Evolutionary conservation across 2,797 vertebrate genomes (phyloP).

Genomic region (Ibycter americanus): DNA sequence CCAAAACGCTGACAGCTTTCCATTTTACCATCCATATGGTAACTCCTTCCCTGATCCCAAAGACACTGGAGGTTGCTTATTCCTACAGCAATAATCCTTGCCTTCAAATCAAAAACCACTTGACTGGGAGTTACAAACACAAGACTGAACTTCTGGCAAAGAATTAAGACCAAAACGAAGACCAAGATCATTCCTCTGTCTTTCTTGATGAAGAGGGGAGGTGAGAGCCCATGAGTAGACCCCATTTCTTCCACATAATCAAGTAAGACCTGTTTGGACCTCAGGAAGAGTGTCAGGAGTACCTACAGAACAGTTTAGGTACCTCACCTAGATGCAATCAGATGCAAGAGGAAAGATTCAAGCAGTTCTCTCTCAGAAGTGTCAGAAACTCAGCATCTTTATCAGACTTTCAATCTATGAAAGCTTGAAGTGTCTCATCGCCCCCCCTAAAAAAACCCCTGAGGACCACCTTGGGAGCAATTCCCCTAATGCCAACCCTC

Average conservation of each 20-base stretch:
- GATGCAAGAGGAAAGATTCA: not conserved
- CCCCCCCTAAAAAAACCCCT: not conserved
- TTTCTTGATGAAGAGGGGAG: not conserved
- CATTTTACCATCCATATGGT: not conserved
- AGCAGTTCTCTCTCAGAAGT: not conserved
- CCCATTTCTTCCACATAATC: not conserved
- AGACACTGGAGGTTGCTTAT: not conserved
- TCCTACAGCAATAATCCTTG: not conserved
- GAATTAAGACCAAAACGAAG: not conserved
- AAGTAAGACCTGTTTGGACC: not conserved
- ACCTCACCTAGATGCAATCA: not conserved
- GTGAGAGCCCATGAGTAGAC: not conserved
- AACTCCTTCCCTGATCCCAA: not conserved
- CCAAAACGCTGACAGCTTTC: not conserved
- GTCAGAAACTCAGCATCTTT: not conserved
- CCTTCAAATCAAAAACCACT: not conserved
- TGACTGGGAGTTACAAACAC: not conserved
- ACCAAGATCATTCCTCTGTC: not conserved
- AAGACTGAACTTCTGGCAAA: not conserved
- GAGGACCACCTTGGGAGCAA: not conserved
- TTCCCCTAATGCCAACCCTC: not conserved
- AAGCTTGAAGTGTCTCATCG: not conserved
- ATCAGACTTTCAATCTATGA: not conserved
- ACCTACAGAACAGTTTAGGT: not conserved
- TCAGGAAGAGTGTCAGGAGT: not conserved